Base-by-base conservation (phyloP, 2,888 invertebrate species). In the Gasteruption jaculator region DNA sequence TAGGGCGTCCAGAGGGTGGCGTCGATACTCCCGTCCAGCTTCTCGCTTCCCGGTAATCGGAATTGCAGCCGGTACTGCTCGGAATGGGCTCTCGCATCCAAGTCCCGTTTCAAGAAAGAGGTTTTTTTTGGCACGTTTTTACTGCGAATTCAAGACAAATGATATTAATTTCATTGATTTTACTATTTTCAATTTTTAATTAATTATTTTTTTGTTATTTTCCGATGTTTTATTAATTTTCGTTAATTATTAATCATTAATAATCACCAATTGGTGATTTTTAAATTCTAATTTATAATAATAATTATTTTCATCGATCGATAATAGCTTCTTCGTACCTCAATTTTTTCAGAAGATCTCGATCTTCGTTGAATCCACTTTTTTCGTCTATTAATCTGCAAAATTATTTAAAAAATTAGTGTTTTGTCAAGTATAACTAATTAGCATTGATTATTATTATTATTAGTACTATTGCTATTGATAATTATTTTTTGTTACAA, bases 1-100 rank as follows among this genome's bases (percentile, higher is more conserved):
- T 91, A 97, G 0, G 96, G 95, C 2, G 96, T 94, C 86, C 93
- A 92, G 39, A 99, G 73, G 7, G 89, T 83, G 62, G 92, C 91
- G 61, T 91, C 90, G 38, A 91, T 88, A 30, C 87, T 86, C 1
- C 97, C 97, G 72, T 99, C 97, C 43, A 99, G 74, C 69, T 94
- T 94, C 74, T 97, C 97, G 19, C 75, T 77, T 45, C 83, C 79
- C 0, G 97, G 95, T 54, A 99, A 79, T 52, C 92, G 77, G 64
- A 91, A 91, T 60, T 83, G 79, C 53, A 88, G 74, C 22, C 89
- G 80, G 71, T 92, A 97, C 26, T 88, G 82, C 71, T 95, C 95
- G 14, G 94, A 95, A 60, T 94, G 88, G 46, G 91, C 88, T 55
- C 93, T 79, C 0, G 96, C 96, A 68, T 96, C 96, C 52, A 99